Percentiles rank a stretch among this genome's conserved stretches.
Evolutionary conservation across 2,797 vertebrate genomes (phyloP).

Genomic region (Huso huso): DNA sequence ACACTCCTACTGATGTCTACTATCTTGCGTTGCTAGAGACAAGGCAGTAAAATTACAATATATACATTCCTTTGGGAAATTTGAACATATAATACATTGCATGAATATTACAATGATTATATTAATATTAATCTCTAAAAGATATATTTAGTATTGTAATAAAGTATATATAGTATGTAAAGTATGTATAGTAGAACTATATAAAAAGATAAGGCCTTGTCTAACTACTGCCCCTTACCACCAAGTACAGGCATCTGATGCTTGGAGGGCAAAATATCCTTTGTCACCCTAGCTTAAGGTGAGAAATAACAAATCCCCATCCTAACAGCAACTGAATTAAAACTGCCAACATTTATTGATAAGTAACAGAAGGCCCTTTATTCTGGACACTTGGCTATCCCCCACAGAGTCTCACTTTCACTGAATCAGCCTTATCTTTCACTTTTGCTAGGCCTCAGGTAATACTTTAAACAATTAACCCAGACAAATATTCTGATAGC

Average conservation of each 20-base stretch:
- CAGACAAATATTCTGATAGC: conserved; percentile 50
- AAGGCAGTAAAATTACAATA: too few species aligned
- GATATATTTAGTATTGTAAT: too few species aligned
- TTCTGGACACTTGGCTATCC: conserved; percentile 20
- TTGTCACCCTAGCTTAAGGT: conserved; percentile 41
- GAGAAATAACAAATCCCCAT: conserved; percentile 48
- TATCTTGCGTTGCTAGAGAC: too few species aligned
- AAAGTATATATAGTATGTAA: too few species aligned
- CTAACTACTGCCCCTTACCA: not conserved
- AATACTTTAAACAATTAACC: conserved; percentile 31
- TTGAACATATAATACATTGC: too few species aligned
- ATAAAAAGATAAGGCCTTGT: not conserved
- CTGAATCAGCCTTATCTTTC: conserved; percentile 15
- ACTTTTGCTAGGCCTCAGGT: conserved; percentile 29
- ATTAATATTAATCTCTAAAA: too few species aligned
- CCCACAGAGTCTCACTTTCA: conserved; percentile 12
- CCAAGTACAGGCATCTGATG: not conserved
- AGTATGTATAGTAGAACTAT: too few species aligned
- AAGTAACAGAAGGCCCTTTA: conserved; percentile 27
- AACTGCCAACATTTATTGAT: conserved; percentile 32
- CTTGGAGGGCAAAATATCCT: conserved; percentile 28
- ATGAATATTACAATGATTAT: too few species aligned
- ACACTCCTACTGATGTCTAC: too few species aligned
- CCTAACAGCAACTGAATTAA: conserved; percentile 49
- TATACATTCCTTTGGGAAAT: too few species aligned